phyloP scores from a whole-genome alignment of 2,888 invertebrate genomes.

The Drosophila meridionalis region DNA sequence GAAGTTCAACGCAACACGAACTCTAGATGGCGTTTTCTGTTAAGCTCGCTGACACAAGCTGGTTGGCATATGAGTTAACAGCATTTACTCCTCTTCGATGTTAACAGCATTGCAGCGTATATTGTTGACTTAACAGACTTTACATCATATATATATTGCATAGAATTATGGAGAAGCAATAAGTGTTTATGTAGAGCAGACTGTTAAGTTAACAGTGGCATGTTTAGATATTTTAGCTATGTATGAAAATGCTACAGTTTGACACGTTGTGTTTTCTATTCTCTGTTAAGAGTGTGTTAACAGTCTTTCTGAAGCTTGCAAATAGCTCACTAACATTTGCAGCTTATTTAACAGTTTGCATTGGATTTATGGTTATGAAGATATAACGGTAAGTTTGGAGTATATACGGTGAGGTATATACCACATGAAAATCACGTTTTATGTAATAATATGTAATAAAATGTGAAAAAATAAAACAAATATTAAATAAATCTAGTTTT shows the following conservation, averaged over 20 bases:
- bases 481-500: no score
- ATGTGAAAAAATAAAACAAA: no score
- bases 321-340: no score
- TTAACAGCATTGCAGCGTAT: not conserved
- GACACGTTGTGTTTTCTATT: no score
- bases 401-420: no score
- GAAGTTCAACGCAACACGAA: not conserved
- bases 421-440: no score
- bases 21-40: conserved; percentile 36
- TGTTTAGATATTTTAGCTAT: not conserved
- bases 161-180: not conserved
- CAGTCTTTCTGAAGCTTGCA: no score
- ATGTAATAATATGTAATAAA: no score
- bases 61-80: not conserved
- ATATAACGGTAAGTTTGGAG: no score
- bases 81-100: not conserved
- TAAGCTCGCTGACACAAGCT: conserved; percentile 33
- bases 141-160: not conserved
- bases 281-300: no score
- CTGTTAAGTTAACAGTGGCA: not conserved
- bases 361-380: no score
- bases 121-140: not conserved
- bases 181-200: not conserved
- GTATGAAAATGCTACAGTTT: not conserved
- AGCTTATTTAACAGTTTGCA: no score